Percentiles rank a stretch among this genome's conserved stretches.
Evolutionary conservation across 53 echinoderm and acorn worm species (phyloP).

Genomic region (Holothuria leucospilota): DNA sequence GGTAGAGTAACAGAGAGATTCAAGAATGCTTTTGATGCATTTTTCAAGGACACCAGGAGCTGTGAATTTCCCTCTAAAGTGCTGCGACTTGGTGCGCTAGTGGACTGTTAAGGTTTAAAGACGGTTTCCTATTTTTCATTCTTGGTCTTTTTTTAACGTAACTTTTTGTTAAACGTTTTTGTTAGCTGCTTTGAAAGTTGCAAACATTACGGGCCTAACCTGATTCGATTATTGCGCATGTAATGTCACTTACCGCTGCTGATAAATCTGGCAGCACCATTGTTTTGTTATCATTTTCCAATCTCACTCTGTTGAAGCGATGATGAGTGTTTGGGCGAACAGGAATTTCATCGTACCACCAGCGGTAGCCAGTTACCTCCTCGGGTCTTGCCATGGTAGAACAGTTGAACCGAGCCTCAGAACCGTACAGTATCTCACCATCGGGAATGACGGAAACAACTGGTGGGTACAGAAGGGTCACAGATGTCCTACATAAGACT

Average conservation of each 20-base stretch:
- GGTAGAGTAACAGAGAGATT: too few relatives aligned
- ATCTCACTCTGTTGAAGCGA: conserved; percentile 15
- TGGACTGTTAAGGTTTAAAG: too few relatives aligned
- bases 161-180: too few relatives aligned
- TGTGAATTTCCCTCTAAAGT: too few relatives aligned
- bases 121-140: too few relatives aligned
- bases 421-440: conserved; percentile 29
- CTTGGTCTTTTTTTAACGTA: too few relatives aligned
- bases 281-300: conserved; percentile 20
- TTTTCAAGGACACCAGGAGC: too few relatives aligned
- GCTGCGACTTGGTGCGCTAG: too few relatives aligned
- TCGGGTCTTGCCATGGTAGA: conserved; percentile 3
- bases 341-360: conserved; percentile 20
- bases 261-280: conserved; percentile 39
- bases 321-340: not conserved
- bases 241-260: conserved; percentile 7
- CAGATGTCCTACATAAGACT: conserved; percentile 17
- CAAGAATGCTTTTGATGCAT: too few relatives aligned
- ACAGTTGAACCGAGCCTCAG: conserved; percentile 29
- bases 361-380: not conserved
- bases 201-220: too few relatives aligned
- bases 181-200: too few relatives aligned
- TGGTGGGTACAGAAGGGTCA: conserved; percentile 10
- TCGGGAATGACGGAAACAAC: not conserved
- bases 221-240: too few relatives aligned